phyloP scores from a whole-genome alignment of 2,888 invertebrate genomes.

The Perizoma affinitatum region DNA sequence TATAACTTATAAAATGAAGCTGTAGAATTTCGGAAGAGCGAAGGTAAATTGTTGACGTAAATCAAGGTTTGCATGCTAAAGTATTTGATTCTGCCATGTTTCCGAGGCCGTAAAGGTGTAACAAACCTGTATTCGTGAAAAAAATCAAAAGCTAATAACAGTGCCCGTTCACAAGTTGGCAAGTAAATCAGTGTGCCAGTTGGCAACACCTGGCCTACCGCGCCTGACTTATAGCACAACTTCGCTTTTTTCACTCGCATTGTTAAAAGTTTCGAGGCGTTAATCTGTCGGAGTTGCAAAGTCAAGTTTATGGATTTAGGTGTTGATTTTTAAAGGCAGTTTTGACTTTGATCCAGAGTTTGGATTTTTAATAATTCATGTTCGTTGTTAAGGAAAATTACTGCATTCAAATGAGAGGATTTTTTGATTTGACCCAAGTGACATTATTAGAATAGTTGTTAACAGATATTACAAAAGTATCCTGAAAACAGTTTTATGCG shows the following conservation, averaged over 20 bases:
- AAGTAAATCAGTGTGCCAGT: slow-evolving; percentile 48
- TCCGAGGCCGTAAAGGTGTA: slow-evolving; percentile 11
- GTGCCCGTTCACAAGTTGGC: slow-evolving; percentile 43
- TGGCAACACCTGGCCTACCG: slow-evolving; percentile 47
- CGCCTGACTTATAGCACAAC: slow-evolving; percentile 45
- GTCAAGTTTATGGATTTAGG: slow-evolving; percentile 32
- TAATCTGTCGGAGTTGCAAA: slow-evolving; percentile 37
- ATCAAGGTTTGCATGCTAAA: too few species aligned
- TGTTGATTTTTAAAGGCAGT: slow-evolving; percentile 33
- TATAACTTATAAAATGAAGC: too few species aligned
- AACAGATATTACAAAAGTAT: too few species aligned
- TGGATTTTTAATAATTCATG: slow-evolving; percentile 8
- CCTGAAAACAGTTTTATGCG: too few species aligned
- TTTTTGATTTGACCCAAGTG: too few species aligned
- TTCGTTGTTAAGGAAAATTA: too few species aligned
- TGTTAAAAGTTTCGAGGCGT: slow-evolving; percentile 39
- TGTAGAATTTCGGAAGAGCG: too few species aligned
- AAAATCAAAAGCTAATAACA: slow-evolving; percentile 36
- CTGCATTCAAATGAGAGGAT: too few species aligned
- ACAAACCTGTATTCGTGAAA: slow-evolving; percentile 23
- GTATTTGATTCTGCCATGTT: too few species aligned
- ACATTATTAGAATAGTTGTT: too few species aligned
- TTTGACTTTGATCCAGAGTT: slow-evolving; percentile 19
- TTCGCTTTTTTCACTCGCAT: slow-evolving; percentile 42
- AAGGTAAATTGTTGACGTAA: too few species aligned